Conservation (phyloP, 2,797 vertebrate genomes). For the Artibeus jamaicensis region DNA sequence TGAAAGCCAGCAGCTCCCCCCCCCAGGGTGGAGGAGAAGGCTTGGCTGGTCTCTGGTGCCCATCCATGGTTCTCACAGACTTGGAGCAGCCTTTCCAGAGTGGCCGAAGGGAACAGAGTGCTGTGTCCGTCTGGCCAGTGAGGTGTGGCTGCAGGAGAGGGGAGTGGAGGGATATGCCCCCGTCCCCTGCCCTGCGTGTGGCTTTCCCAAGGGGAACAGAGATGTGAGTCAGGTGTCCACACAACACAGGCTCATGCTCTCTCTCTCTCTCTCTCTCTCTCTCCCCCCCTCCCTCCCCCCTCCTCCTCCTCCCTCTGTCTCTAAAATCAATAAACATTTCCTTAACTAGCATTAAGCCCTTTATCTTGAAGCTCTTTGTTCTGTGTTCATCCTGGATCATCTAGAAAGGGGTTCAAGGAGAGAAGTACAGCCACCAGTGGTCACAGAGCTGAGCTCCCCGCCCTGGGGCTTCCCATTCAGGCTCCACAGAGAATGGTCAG, state of each 20-base stretch:
- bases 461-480: neutral
- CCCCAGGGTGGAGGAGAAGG: neutral
- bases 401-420: neutral
- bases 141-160: neutral
- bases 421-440: neutral
- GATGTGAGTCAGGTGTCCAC: neutral
- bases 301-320: too few species aligned
- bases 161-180: fast-evolving
- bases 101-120: neutral
- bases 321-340: too few species aligned
- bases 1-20: neutral
- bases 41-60: neutral
- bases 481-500: neutral
- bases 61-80: neutral
- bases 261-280: too few species aligned
- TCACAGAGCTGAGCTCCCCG: neutral
- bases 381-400: neutral
- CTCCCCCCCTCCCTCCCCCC: too few species aligned
- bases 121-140: neutral
- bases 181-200: neutral
- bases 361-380: neutral
- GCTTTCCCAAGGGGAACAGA: neutral
- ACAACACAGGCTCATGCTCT: neutral
- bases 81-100: neutral
- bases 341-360: neutral